phyloP scores from a whole-genome alignment of 2,797 vertebrate genomes.

The Diceros bicornis region DNA sequence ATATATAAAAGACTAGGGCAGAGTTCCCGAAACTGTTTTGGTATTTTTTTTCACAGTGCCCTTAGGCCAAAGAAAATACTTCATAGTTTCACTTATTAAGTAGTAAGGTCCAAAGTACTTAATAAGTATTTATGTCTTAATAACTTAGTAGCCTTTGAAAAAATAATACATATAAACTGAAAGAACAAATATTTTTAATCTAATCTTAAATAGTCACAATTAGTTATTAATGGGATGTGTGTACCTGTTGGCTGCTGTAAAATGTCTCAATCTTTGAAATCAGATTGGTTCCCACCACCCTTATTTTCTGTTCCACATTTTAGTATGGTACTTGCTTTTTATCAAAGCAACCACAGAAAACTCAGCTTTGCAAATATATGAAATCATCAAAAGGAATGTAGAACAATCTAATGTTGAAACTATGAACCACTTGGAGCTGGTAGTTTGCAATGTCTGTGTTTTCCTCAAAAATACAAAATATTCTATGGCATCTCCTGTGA shows the following conservation, averaged over 20 bases:
- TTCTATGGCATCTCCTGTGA: not conserved
- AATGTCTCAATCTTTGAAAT: not conserved
- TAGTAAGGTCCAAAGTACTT: not conserved
- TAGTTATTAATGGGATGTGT: not conserved
- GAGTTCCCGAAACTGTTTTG: constrained; percentile 1
- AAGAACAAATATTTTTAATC: constrained; percentile 37
- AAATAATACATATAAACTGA: not conserved
- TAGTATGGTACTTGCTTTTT: not conserved
- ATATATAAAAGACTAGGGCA: not conserved
- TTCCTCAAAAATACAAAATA: not conserved
- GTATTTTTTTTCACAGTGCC: not conserved
- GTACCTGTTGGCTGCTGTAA: not conserved
- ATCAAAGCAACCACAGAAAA: not conserved
- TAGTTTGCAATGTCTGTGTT: not conserved
- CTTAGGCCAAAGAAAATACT: not conserved
- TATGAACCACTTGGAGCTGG: not conserved
- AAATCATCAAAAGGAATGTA: not conserved
- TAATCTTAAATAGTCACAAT: constrained; percentile 3
- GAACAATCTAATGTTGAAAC: not conserved
- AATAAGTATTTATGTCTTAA: constrained; percentile 19
- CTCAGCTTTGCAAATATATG: not conserved
- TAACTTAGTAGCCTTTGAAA: not conserved
- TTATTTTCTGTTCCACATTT: not conserved
- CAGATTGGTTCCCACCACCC: not conserved
- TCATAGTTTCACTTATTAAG: constrained; percentile 29